Conservation (phyloP, 1,140 invertebrate species). For the Diabrotica virgifera region DNA sequence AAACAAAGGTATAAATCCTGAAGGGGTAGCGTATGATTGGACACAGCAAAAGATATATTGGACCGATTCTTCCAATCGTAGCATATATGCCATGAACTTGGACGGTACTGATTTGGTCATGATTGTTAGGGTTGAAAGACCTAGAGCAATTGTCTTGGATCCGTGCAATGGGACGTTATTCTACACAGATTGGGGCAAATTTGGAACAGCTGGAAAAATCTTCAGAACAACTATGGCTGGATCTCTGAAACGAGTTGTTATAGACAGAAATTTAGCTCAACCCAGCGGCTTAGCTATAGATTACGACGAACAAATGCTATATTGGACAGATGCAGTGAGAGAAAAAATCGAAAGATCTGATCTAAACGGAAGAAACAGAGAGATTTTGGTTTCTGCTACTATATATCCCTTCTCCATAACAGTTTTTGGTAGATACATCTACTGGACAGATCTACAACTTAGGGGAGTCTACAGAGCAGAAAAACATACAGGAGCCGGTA, state of each 20-base stretch:
- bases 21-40: slow-evolving; percentile 97
- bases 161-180: slow-evolving; percentile 93
- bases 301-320: slow-evolving; percentile 91
- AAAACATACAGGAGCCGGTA: slow-evolving; percentile 93
- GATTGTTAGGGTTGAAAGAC: slow-evolving; percentile 89
- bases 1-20: slow-evolving; percentile 69
- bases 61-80: slow-evolving; percentile 93
- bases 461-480: slow-evolving; percentile 93
- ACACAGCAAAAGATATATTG: slow-evolving; percentile 95
- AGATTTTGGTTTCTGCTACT: slow-evolving; percentile 81
- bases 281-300: slow-evolving; percentile 95
- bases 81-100: slow-evolving; percentile 93
- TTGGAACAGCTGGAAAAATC: slow-evolving; percentile 91
- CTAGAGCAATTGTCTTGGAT: slow-evolving; percentile 92
- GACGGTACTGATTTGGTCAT: slow-evolving; percentile 87
- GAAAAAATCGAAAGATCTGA: slow-evolving; percentile 96
- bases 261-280: slow-evolving; percentile 88
- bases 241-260: slow-evolving; percentile 83
- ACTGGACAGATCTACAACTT: slow-evolving; percentile 95
- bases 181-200: slow-evolving; percentile 92
- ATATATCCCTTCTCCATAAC: slow-evolving; percentile 97
- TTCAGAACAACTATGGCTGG: slow-evolving; percentile 96
- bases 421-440: slow-evolving; percentile 88
- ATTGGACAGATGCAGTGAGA: slow-evolving; percentile 96
- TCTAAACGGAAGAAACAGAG: slow-evolving; percentile 76